Percentiles rank a stretch among this genome's conserved stretches.
phyloP scores from a whole-genome alignment of 2,888 invertebrate species.

The Alentia gelatinosa region DNA sequence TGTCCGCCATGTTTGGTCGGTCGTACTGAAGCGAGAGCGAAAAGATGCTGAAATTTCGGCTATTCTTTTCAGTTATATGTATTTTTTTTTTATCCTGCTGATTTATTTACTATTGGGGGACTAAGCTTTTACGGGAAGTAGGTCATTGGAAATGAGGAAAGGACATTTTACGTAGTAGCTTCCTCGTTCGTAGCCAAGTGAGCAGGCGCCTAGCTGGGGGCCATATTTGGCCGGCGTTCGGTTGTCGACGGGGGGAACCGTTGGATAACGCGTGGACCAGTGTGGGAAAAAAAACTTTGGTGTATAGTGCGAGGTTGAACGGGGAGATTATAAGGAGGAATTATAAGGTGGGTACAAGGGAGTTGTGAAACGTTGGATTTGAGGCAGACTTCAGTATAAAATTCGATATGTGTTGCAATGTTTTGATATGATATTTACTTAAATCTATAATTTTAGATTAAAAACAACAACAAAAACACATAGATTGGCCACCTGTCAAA shows the following conservation, averaged over 20 bases:
- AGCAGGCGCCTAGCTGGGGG: not conserved
- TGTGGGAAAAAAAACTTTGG: no score
- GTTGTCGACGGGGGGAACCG: not conserved
- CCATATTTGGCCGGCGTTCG: not conserved
- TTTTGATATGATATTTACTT: no score
- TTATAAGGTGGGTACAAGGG: no score
- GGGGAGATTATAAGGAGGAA: no score
- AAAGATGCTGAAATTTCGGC: not conserved
- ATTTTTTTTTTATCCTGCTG: not conserved
- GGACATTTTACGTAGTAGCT: not conserved
- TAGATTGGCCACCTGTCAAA: no score
- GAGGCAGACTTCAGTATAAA: no score
- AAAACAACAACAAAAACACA: no score
- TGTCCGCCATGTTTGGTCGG: slow-evolving; percentile 79
- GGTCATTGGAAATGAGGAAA: not conserved
- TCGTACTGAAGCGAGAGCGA: not conserved
- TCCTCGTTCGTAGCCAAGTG: not conserved
- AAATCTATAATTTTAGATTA: no score
- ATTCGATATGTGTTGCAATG: no score
- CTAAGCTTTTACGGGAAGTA: not conserved
- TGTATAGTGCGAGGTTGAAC: no score
- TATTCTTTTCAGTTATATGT: not conserved
- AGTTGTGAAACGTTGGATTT: no score
- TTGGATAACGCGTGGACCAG: no score
- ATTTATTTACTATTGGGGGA: not conserved